A percentile compares a stretch with the other conserved stretches of the same genome.
These are phyloP conservation scores for Drosophila kurseongensis DNA, from an alignment of 1,140 invertebrate genomes.

Conservation along the genomic window DNA sequence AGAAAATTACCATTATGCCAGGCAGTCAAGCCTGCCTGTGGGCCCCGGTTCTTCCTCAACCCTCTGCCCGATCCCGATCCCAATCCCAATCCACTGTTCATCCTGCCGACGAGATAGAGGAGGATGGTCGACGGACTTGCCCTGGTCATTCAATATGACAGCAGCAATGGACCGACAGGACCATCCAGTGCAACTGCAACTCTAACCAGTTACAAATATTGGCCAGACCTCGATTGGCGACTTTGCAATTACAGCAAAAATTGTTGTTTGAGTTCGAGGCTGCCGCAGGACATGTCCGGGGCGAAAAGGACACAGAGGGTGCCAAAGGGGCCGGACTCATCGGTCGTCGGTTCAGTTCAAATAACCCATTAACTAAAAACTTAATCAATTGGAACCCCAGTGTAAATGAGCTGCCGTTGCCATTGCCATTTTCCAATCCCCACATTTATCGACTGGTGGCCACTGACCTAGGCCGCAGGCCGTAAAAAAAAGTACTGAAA, in stretches of 20 bases:
- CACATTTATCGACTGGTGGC: conserved; percentile 45
- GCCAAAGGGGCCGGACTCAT: conserved; percentile 9
- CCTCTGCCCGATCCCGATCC: not conserved
- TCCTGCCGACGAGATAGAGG: conserved; percentile 14
- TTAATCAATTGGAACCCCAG: conserved; percentile 80
- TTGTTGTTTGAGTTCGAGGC: conserved; percentile 67
- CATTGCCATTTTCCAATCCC: conserved; percentile 31
- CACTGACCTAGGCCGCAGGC: conserved; percentile 49
- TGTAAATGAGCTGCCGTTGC: conserved; percentile 63
- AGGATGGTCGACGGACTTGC: conserved; percentile 37
- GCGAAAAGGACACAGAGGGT: conserved; percentile 21
- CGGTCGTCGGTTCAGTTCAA: conserved; percentile 61
- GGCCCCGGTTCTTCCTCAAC: not conserved
- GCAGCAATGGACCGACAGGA: conserved; percentile 52
- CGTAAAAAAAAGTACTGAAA: conserved; percentile 21
- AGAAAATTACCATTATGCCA: conserved; percentile 80
- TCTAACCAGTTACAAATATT: conserved; percentile 82
- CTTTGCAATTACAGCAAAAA: conserved; percentile 82
- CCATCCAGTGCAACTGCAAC: conserved; percentile 64
- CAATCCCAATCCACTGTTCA: conserved; percentile 14
- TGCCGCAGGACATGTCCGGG: conserved; percentile 63
- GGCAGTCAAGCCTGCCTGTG: conserved; percentile 55
- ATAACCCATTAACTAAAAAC: conserved; percentile 83
- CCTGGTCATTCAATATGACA: conserved; percentile 65
- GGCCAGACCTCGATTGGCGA: conserved; percentile 66